Evolutionary conservation across 2,888 invertebrate species (phyloP), one percentile per base, ranked within the genome.

Genomic region (Drosophila glabriapex): DNA sequence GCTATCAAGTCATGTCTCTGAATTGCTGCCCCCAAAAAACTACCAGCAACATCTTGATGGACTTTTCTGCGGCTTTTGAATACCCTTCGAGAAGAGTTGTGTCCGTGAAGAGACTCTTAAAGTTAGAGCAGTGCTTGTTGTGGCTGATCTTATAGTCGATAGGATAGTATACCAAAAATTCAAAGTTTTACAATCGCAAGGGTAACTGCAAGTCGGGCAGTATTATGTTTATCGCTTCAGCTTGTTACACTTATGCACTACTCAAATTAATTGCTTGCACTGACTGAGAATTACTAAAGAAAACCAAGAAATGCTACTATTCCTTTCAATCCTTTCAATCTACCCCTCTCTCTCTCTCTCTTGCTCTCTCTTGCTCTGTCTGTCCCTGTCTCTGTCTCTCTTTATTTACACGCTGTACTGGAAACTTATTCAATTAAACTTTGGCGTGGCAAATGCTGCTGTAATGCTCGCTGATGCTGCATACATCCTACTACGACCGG

Each of bases 381-480:
- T 25, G 12, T 28, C 31, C 7, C 31, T 43, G 3, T 14, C 19
- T 19, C 12, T 55, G 4, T 28, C 22, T 28, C 33, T 29, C 39
- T 22, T 68, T 55, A 59, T 54, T 61, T 49, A 58, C 68, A 54
- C 59, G 63, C 67, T 67, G 69, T 59, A 70, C 14, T 37, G 63
- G 66, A 85, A 90, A 88, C 84, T 88, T 88, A 88, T 88, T 88
- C 90, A 88, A 88, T 88, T 88, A 86, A 88, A 88, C 78, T 88
- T 88, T 86, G 77, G 76, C 76, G 71, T 76, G 81, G 76, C 78
- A 81, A 82, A 73, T 76, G 71, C 71, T 76, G 61, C 68, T 33
- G n/a, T 79, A 73, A 71, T 72, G 75, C 55, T 68, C 66, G 59
- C 58, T 37, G 56, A 60, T 52, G 46, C 29, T 66, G n/a, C 29